A percentile compares a stretch with the other conserved stretches of the same genome.
These are phyloP conservation scores for Tauraco hartlaubi DNA, from an alignment of 2,797 vertebrate genomes.

Conservation along the genomic window DNA sequence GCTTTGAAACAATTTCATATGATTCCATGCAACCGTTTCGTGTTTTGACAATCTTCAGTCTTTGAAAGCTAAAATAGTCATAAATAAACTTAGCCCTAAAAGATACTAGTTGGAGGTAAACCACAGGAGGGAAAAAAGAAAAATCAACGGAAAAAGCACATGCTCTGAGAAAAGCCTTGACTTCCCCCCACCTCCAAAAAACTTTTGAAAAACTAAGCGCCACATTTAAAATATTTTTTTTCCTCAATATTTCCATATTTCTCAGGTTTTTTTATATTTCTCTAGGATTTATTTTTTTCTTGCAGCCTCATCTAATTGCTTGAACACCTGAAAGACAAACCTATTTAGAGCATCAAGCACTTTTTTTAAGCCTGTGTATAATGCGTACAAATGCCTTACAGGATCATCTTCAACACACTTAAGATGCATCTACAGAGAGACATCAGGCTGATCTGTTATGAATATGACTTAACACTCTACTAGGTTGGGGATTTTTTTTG, in stretches of 20 bases:
- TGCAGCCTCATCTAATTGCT: background rate
- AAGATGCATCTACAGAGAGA: background rate
- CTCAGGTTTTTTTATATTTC: too few species aligned
- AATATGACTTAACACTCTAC: background rate
- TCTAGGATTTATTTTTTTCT: background rate
- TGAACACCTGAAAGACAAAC: background rate
- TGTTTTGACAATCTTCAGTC: background rate
- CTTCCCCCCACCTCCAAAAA: accelerated
- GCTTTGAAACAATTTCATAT: slow-evolving; percentile 11
- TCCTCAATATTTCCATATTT: background rate
- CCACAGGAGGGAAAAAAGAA: background rate
- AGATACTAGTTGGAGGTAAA: background rate
- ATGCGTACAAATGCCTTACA: background rate
- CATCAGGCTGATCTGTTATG: background rate
- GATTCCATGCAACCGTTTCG: background rate
- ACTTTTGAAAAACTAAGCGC: background rate
- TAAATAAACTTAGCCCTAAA: background rate
- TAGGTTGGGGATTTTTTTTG: accelerated
- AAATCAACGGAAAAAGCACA: background rate
- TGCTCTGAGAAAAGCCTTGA: background rate
- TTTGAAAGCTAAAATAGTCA: background rate
- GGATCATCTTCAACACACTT: background rate
- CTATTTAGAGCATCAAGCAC: background rate
- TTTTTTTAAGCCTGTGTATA: background rate
- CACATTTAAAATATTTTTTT: background rate